Percentiles rank a stretch among this genome's conserved stretches.
These are phyloP conservation scores for Drosophila nannoptera DNA, from an alignment of 1,140 invertebrate genomes.

Conservation along the genomic window DNA sequence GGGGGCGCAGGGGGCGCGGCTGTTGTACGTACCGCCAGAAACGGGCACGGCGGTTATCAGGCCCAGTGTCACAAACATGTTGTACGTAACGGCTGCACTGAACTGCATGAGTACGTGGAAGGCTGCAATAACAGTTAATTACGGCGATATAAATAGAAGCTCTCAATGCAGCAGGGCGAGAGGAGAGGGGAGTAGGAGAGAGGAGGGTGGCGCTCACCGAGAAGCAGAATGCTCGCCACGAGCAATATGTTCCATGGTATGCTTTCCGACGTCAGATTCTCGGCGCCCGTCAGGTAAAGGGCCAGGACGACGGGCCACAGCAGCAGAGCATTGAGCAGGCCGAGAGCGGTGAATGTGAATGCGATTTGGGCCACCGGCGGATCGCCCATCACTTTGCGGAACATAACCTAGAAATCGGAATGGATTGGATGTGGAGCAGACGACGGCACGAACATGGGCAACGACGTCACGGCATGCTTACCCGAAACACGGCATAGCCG, in stretches of 20 bases:
- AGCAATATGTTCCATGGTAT: slow-evolving; percentile 90
- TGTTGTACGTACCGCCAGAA: slow-evolving; percentile 88
- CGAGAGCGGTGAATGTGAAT: slow-evolving; percentile 92
- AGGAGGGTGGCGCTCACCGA: slow-evolving; percentile 81
- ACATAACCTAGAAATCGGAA: slow-evolving; percentile 85
- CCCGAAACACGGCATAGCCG: slow-evolving; percentile 95
- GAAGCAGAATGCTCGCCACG: slow-evolving; percentile 86
- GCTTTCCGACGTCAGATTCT: slow-evolving; percentile 87
- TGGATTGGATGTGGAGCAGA: slow-evolving; percentile 4
- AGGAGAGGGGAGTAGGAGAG: too few relatives aligned
- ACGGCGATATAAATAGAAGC: slow-evolving; percentile 46
- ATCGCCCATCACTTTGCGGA: slow-evolving; percentile 94
- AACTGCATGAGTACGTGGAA: slow-evolving; percentile 95
- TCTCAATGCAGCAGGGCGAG: too few relatives aligned
- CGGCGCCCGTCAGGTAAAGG: slow-evolving; percentile 90
- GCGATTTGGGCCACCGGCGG: slow-evolving; percentile 92
- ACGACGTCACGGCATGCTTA: slow-evolving; percentile 77
- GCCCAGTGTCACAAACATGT: slow-evolving; percentile 94
- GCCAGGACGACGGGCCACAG: slow-evolving; percentile 92
- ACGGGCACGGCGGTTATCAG: slow-evolving; percentile 94
- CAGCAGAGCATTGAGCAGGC: slow-evolving; percentile 89
- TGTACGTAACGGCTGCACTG: slow-evolving; percentile 93
- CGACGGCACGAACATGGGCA: slow-evolving; percentile 50
- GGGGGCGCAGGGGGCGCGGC: background rate
- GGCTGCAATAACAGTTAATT: slow-evolving; percentile 83